Base-by-base conservation (phyloP, 2,113 vertebrate genomes). In the Pristiophorus japonicus region DNA sequence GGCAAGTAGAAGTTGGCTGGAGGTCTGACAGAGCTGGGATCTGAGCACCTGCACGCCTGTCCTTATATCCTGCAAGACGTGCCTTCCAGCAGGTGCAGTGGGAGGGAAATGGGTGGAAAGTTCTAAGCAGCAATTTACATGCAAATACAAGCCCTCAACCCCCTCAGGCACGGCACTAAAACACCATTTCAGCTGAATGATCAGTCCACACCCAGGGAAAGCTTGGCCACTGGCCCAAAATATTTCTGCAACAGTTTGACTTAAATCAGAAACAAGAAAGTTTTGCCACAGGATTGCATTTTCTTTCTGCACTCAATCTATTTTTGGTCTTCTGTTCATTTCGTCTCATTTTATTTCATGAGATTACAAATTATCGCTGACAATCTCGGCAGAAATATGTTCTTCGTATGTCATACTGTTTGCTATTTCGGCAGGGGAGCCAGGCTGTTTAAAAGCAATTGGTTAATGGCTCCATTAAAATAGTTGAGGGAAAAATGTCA, bases 91-190 rank as follows among this genome's bases (percentile, higher is more conserved):
- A 51, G 84, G 84, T 90, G 51, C 87, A 38, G 59, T 62, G 88
- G 88, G 88, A 92, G 88, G 88, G 18, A 34, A 38, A 20, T 38
- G 59, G 88, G 30, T 92, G 88, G 88, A 92, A 92, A 92, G 59
- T 92, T 92, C 88, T 92, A 38, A 18, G 18, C 59, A 92, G 59
- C 88, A 92, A 65, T 92, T 92, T 63, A 38, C 88, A 92, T 92
- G 88, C 88, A 91, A 91, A 91, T 91, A 91, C 51, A 63, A 12
- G 4, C 20, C 34, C 62, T 38, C 88, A 92, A 22, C 5, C 55
- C 88, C 88, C 88, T 65, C 34, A 22, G 88, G 88, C 88, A 92
- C 51, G n/a, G 47, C 87, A 90, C 14, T 55, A 90, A 88, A 90
- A 55, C 87, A 6, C 27, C 55, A 90, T 34, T 92, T 65, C 88